A percentile compares a stretch with the other conserved stretches of the same genome.
phyloP scores from a whole-genome alignment of 2,888 invertebrate species.

The Macrosoma leucophasiata region DNA sequence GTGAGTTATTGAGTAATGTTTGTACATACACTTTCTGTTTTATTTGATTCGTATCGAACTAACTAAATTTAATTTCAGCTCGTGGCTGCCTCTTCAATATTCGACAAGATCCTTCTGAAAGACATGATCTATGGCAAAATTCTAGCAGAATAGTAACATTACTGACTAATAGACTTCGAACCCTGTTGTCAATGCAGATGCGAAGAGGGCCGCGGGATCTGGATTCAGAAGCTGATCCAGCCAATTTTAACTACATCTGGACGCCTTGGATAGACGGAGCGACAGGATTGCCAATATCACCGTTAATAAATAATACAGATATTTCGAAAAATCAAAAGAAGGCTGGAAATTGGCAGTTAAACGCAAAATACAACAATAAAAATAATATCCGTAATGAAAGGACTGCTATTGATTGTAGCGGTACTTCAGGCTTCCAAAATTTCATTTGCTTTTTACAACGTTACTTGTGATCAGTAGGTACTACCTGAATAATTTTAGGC shows the following conservation, averaged over 20 bases:
- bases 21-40: background rate
- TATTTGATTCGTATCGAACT: no score
- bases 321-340: slow-evolving; percentile 1
- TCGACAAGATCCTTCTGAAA: slow-evolving; percentile 86
- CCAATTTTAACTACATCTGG: slow-evolving; percentile 83
- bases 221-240: slow-evolving; percentile 78
- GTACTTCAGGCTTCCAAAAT: slow-evolving; percentile 46
- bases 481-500: no score
- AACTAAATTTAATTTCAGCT: slow-evolving; percentile 45
- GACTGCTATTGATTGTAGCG: slow-evolving; percentile 45
- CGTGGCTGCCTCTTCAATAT: slow-evolving; percentile 86
- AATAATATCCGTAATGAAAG: slow-evolving; percentile 18
- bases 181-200: slow-evolving; percentile 65
- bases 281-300: slow-evolving; percentile 2
- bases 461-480: no score
- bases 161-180: slow-evolving; percentile 55
- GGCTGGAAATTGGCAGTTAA: no score
- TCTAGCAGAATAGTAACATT: slow-evolving; percentile 66
- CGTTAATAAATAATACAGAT: slow-evolving; percentile 2
- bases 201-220: slow-evolving; percentile 60
- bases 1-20: slow-evolving; percentile 38
- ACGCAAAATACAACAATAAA: no score
- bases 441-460: slow-evolving; percentile 57
- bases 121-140: slow-evolving; percentile 77
- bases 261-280: slow-evolving; percentile 69